Evolutionary conservation across 2,797 vertebrate species (phyloP).

Genomic region (Ceryle rudis): DNA sequence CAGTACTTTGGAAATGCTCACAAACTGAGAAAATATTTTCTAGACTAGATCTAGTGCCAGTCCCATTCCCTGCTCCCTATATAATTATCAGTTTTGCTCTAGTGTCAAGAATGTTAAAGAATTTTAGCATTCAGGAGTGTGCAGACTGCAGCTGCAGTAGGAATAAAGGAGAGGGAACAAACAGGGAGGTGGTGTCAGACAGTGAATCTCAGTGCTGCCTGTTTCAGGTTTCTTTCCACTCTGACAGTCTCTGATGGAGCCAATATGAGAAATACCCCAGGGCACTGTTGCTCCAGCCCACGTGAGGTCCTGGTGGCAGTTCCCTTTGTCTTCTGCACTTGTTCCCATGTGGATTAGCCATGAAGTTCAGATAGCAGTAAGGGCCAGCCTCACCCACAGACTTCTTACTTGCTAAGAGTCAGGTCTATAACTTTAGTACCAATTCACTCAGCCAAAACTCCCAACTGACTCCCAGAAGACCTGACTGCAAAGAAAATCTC

Average conservation of each 20-base stretch:
- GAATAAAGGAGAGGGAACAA: neutral
- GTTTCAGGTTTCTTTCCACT: neutral
- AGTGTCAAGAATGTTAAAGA: neutral
- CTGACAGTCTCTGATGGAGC: neutral
- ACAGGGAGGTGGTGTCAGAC: neutral
- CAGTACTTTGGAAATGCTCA: neutral
- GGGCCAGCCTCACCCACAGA: neutral
- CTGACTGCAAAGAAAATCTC: neutral
- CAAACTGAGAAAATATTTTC: neutral
- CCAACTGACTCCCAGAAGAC: neutral
- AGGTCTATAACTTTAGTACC: neutral
- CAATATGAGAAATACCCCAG: neutral
- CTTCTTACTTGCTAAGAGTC: neutral
- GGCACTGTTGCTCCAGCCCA: neutral
- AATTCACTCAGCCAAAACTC: constrained; percentile 6
- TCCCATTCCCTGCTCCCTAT: neutral
- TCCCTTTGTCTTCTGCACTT: neutral
- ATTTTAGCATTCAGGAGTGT: neutral
- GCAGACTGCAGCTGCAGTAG: neutral
- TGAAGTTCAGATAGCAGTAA: neutral
- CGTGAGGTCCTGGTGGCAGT: accelerated
- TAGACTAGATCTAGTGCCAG: neutral
- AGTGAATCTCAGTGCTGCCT: neutral
- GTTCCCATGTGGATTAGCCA: neutral
- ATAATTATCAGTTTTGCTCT: neutral